Conservation (phyloP, 2,888 invertebrate species). For the Cheilosia pagana region DNA sequence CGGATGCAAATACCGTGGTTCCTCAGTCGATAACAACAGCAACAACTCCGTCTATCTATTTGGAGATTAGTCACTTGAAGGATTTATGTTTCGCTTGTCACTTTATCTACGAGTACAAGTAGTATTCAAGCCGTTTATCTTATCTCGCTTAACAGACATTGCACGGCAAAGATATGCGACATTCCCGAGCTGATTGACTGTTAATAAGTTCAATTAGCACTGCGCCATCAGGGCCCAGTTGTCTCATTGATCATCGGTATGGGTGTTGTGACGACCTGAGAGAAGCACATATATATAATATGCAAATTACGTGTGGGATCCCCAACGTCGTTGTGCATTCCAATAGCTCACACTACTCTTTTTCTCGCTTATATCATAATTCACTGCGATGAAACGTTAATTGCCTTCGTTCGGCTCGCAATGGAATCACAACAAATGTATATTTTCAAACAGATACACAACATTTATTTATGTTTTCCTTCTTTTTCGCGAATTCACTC, state of each 20-base stretch:
- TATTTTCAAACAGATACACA: slow-evolving; percentile 31
- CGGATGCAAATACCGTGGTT: slow-evolving; percentile 15
- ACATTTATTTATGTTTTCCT: slow-evolving; percentile 36
- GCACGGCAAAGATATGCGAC: slow-evolving; percentile 3
- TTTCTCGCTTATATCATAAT: slow-evolving; percentile 38
- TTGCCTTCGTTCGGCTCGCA: slow-evolving; percentile 35
- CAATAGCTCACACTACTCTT: slow-evolving; percentile 15
- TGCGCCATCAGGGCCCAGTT: slow-evolving; percentile 9
- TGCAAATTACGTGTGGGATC: slow-evolving; percentile 58
- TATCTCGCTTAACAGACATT: slow-evolving; percentile 39
- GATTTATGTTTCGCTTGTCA: background rate
- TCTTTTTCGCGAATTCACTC: slow-evolving; percentile 37
- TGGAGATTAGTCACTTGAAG: background rate
- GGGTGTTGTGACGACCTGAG: too few relatives aligned
- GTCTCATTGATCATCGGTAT: slow-evolving; percentile 21
- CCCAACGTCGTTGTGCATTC: slow-evolving; percentile 40
- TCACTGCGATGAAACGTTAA: slow-evolving; percentile 50
- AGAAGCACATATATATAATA: slow-evolving; percentile 3
- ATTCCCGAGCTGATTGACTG: slow-evolving; percentile 14
- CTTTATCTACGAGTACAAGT: slow-evolving; percentile 35
- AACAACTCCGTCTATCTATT: background rate
- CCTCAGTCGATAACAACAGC: background rate
- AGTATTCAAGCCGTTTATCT: slow-evolving; percentile 42
- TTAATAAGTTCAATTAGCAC: slow-evolving; percentile 57
- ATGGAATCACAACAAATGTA: slow-evolving; percentile 27